A percentile compares a stretch with the other conserved stretches of the same genome.
These are phyloP conservation scores for Linurgus olivaceus DNA, from an alignment of 2,797 vertebrate species.

Conservation along the genomic window DNA sequence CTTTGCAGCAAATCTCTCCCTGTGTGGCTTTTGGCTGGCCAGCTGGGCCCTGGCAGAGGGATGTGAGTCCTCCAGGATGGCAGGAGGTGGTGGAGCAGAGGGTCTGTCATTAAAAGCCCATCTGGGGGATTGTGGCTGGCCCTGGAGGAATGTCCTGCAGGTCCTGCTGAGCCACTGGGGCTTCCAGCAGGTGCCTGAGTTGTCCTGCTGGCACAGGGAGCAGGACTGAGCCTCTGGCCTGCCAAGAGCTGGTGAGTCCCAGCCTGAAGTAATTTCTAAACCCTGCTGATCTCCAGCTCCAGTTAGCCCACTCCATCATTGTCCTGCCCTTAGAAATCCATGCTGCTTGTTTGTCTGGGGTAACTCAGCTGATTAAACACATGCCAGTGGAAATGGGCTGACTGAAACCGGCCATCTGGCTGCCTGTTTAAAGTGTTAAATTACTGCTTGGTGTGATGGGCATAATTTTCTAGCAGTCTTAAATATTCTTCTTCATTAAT, in stretches of 20 bases:
- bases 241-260: neutral
- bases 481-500: neutral
- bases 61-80: neutral
- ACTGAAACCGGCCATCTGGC: neutral
- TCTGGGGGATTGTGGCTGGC: neutral
- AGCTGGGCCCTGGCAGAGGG: neutral
- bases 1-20: neutral
- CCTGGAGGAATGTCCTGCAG: neutral
- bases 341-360: neutral
- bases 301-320: accelerated
- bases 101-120: neutral
- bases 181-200: neutral
- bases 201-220: neutral
- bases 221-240: neutral
- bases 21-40: neutral
- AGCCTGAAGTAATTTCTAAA: neutral
- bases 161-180: neutral
- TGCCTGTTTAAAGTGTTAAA: neutral
- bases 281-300: neutral
- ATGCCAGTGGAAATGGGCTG: neutral
- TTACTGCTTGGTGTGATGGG: neutral
- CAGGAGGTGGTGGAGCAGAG: accelerated
- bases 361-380: neutral
- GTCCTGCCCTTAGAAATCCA: neutral
- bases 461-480: neutral